phyloP scores from a whole-genome alignment of 2,113 vertebrate species.

The Paracanthobrama guichenoti region DNA sequence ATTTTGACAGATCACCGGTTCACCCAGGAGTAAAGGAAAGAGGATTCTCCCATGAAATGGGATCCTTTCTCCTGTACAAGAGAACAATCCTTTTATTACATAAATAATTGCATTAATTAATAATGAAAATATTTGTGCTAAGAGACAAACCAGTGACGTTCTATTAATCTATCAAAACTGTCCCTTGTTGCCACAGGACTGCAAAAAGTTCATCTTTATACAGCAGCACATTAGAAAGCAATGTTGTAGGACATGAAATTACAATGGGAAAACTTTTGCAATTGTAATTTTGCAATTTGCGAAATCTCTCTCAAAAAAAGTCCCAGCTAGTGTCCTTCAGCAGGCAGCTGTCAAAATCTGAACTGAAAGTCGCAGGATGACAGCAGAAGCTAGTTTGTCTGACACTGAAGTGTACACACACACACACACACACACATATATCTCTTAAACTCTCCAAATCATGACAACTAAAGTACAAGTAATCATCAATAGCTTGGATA shows the following conservation, averaged over 20 bases:
- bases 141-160: not conserved
- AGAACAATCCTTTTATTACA: not conserved
- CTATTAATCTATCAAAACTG: not conserved
- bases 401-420: not conserved
- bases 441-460: not conserved
- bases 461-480: not conserved
- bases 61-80: constrained; percentile 79
- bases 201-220: not conserved
- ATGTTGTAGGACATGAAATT: not conserved
- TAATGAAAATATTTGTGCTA: not conserved
- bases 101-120: not conserved
- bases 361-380: not conserved
- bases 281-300: too few relatives aligned
- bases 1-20: constrained; percentile 81
- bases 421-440: not conserved
- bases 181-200: not conserved
- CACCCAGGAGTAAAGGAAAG: constrained; percentile 82
- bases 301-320: not conserved
- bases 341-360: not conserved
- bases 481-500: not conserved
- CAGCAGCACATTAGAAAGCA: not conserved
- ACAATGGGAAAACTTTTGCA: too few relatives aligned
- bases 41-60: constrained; percentile 85
- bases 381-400: not conserved
- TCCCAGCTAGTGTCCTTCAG: not conserved